phyloP scores from a whole-genome alignment of 2,797 vertebrate species.

The Scyliorhinus canicula region DNA sequence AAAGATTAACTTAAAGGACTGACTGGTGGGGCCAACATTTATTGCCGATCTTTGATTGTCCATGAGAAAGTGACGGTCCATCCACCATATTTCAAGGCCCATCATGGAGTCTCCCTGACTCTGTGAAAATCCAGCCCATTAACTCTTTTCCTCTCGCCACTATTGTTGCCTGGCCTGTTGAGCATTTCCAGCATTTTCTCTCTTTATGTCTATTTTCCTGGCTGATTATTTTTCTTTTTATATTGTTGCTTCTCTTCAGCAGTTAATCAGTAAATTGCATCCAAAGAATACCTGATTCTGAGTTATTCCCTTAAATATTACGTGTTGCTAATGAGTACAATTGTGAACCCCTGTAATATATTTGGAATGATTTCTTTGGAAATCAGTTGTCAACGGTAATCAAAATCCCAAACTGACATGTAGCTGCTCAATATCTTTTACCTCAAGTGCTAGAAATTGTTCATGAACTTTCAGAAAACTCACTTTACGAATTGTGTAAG shows the following conservation, averaged over 20 bases:
- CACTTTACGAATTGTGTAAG: neutral
- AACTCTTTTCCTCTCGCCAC: neutral
- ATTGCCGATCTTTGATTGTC: neutral
- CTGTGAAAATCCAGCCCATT: neutral
- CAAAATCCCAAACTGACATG: neutral
- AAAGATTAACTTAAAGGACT: neutral
- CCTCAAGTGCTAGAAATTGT: neutral
- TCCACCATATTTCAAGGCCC: too few species aligned
- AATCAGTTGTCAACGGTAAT: neutral
- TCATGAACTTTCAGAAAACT: neutral
- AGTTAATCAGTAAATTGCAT: neutral
- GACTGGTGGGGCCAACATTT: neutral
- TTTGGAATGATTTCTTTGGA: neutral
- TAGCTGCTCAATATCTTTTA: neutral
- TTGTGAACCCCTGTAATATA: neutral
- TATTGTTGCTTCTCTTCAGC: neutral
- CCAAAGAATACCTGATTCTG: neutral
- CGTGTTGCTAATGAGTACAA: neutral
- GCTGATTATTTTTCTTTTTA: neutral
- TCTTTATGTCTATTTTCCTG: neutral
- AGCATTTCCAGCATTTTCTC: neutral
- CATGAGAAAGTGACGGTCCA: neutral
- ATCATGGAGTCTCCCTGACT: neutral
- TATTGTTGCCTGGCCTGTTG: neutral
- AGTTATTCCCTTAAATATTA: neutral